Conservation (phyloP, 1,140 invertebrate genomes). For the Cotesia typhae region DNA sequence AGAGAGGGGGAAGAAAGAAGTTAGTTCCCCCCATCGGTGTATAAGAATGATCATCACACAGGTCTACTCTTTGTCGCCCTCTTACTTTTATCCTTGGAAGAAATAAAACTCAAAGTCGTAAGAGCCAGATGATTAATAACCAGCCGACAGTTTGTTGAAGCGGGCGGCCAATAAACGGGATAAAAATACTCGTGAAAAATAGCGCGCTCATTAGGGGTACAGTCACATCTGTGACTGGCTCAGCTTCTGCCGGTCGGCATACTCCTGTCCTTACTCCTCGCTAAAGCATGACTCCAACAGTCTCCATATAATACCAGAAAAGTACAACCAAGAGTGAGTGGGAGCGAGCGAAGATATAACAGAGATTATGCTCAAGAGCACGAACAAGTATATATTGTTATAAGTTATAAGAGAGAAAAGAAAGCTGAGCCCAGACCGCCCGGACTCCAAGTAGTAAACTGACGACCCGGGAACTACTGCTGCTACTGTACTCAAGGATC, state of each 20-base stretch:
- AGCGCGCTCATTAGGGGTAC: constrained; percentile 66
- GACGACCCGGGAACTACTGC: too few species aligned
- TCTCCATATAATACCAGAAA: too few species aligned
- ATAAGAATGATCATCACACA: not conserved
- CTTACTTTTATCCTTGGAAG: constrained; percentile 54
- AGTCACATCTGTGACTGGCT: constrained; percentile 64
- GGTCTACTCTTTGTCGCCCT: constrained; percentile 23
- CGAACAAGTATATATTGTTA: constrained; percentile 17
- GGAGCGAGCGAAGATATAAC: constrained; percentile 17
- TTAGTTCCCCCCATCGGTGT: constrained; percentile 6
- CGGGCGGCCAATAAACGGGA: constrained; percentile 67
- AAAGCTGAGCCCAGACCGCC: constrained; percentile 12
- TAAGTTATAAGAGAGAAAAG: not conserved
- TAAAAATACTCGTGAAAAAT: constrained; percentile 68
- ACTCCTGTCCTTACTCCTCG: not conserved
- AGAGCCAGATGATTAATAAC: constrained; percentile 66
- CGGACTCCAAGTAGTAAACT: too few species aligned
- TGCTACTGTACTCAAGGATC: not conserved
- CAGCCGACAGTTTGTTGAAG: constrained; percentile 65
- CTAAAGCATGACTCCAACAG: too few species aligned
- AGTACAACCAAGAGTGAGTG: not conserved
- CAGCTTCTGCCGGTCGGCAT: constrained; percentile 34
- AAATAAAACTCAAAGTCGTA: constrained; percentile 62
- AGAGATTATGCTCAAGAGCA: not conserved
- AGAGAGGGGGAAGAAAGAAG: constrained; percentile 10